These are phyloP conservation scores for Campopleginae sp. DNA, from an alignment of 2,888 invertebrate genomes.

Conservation along the genomic window DNA sequence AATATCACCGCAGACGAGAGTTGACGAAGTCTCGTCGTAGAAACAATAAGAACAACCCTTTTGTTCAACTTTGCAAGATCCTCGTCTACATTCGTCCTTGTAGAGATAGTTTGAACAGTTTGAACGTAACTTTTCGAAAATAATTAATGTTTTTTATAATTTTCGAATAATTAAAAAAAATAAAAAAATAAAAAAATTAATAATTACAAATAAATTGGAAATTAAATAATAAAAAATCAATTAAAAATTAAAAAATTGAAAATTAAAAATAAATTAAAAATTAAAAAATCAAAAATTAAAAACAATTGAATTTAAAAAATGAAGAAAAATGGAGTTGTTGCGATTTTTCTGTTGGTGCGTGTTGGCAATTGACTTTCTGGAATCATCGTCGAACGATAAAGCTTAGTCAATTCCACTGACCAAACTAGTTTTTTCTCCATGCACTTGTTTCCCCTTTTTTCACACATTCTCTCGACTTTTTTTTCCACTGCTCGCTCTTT, in stretches of 20 bases:
- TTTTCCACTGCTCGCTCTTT: constrained; percentile 36
- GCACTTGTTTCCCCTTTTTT: constrained; percentile 15
- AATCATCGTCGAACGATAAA: constrained; percentile 36
- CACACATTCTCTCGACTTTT: constrained; percentile 2
- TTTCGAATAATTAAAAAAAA: background rate
- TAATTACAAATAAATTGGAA: too few species aligned
- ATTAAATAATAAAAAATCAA: too few species aligned
- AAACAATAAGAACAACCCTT: constrained; percentile 17
- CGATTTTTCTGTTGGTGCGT: background rate
- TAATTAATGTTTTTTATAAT: background rate
- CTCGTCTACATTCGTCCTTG: background rate
- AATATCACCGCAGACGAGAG: constrained; percentile 39
- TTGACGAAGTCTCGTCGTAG: constrained; percentile 30
- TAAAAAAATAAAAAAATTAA: too few species aligned
- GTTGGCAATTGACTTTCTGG: constrained; percentile 39
- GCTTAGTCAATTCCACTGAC: constrained; percentile 33
- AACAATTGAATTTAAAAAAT: too few species aligned
- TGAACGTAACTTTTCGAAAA: background rate
- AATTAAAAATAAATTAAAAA: too few species aligned
- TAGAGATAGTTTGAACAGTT: background rate
- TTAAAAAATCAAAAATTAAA: too few species aligned
- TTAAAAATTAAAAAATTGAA: too few species aligned
- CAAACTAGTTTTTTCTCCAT: constrained; percentile 18
- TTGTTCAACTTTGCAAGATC: constrained; percentile 18
- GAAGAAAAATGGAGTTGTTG: background rate